Conservation (phyloP, 2,113 vertebrate genomes). For the Indri indri region DNA sequence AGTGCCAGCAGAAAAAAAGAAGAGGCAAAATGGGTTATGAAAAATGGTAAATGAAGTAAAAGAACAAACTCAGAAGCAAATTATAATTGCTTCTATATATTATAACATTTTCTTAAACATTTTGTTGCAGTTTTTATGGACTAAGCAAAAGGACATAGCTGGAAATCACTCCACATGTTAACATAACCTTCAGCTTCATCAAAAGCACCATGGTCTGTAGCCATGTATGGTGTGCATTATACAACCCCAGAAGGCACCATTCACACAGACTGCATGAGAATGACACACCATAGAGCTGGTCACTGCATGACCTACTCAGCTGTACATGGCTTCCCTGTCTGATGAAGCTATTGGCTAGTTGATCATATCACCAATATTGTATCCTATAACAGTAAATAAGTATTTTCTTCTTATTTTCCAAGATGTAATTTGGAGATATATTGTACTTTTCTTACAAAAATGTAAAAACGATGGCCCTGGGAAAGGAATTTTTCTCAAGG, state of each 20-base stretch:
- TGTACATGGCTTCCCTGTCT: too few species aligned
- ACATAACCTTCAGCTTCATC: background rate
- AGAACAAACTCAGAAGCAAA: background rate
- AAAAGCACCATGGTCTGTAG: background rate
- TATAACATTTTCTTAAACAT: background rate
- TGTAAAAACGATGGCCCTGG: background rate
- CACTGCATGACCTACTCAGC: background rate
- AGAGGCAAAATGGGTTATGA: background rate
- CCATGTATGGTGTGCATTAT: background rate
- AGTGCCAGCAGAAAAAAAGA: background rate
- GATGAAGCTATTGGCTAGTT: background rate
- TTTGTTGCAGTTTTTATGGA: background rate
- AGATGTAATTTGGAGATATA: background rate
- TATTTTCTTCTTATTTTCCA: background rate
- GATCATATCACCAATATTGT: background rate
- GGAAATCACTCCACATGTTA: background rate
- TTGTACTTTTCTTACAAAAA: background rate
- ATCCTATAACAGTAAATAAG: background rate
- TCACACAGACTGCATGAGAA: background rate
- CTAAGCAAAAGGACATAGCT: background rate
- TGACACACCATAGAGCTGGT: fast-evolving
- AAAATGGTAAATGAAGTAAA: background rate
- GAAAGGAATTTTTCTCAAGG: background rate
- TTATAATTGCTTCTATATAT: background rate
- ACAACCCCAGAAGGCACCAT: background rate